Evolutionary conservation across 2,797 vertebrate genomes (phyloP).

Genomic region (Fratercula arctica): DNA sequence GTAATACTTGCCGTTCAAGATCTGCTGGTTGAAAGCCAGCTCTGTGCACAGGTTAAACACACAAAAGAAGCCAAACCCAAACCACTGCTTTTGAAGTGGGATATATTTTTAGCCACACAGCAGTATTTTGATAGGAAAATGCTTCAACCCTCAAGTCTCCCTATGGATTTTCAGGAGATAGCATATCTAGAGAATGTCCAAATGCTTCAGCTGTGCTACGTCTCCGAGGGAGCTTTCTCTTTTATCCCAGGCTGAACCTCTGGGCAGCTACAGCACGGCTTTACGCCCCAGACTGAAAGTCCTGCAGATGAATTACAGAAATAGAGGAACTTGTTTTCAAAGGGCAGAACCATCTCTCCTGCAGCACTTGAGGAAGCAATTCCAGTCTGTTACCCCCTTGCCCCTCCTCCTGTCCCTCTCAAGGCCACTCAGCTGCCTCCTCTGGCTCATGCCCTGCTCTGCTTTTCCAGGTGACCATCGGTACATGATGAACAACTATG

Average conservation of each 20-base stretch:
- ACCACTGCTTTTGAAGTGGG: not conserved
- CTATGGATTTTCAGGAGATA: not conserved
- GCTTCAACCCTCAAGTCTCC: not conserved
- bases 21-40: not conserved
- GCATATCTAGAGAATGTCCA: accelerated
- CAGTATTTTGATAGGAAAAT: not conserved
- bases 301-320: not conserved
- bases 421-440: not conserved
- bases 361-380: not conserved
- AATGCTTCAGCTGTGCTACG: not conserved
- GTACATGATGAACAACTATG: conserved; percentile 76
- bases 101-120: not conserved
- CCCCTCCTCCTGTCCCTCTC: not conserved
- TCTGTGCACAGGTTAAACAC: not conserved
- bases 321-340: not conserved
- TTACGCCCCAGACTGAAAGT: not conserved
- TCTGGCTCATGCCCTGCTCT: not conserved
- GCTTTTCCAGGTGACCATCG: conserved; percentile 72
- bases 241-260: not conserved
- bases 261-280: not conserved
- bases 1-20: not conserved
- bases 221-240: not conserved
- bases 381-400: not conserved
- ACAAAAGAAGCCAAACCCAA: not conserved
- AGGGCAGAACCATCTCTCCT: not conserved